Conservation (phyloP, 2,888 invertebrate genomes). For the Deilephila porcellus region DNA sequence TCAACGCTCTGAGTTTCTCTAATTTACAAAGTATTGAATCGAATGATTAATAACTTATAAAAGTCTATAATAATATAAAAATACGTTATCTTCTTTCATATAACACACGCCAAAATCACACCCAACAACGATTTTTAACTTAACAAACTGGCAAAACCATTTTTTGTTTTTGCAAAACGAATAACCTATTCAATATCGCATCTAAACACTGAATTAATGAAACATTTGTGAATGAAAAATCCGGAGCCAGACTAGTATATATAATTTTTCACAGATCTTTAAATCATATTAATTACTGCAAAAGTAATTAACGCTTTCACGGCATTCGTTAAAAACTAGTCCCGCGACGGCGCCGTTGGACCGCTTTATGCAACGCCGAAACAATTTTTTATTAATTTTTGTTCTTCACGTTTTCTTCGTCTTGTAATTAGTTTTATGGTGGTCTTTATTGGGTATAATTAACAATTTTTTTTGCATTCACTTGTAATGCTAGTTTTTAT, state of each 20-base stretch:
- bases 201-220: background rate
- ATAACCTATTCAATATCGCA: background rate
- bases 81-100: too few species aligned
- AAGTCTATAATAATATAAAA: too few species aligned
- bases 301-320: conserved; percentile 83
- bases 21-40: too few species aligned
- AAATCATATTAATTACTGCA: conserved; percentile 83
- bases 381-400: conserved; percentile 6
- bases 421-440: background rate
- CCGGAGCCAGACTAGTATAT: conserved; percentile 32
- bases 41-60: too few species aligned
- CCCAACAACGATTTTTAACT: background rate
- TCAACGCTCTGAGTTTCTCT: too few species aligned
- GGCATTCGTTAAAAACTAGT: conserved; percentile 82
- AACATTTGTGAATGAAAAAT: conserved; percentile 6
- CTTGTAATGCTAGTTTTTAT: too few species aligned
- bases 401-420: conserved; percentile 10
- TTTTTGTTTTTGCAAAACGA: too few species aligned
- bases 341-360: conserved; percentile 62
- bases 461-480: too few species aligned
- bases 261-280: conserved; percentile 71
- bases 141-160: background rate
- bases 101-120: background rate
- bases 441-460: background rate
- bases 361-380: conserved; percentile 48